Evolutionary conservation across 2,113 vertebrate species (phyloP).

Genomic region (Antechinus flavipes): DNA sequence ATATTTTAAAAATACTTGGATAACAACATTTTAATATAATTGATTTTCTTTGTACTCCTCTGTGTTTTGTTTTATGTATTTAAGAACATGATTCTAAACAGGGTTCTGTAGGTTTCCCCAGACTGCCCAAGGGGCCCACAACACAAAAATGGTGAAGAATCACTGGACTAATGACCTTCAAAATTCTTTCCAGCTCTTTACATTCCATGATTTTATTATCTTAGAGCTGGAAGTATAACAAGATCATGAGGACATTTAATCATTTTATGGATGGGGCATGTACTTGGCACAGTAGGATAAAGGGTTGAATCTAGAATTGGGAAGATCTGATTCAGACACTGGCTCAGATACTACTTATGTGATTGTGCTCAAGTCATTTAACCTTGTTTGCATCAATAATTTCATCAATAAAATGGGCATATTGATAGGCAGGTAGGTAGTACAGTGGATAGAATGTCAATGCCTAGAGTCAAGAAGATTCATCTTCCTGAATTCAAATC

Average conservation of each 20-base stretch:
- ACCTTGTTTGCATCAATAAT: neutral
- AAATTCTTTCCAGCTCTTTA: neutral
- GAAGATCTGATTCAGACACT: neutral
- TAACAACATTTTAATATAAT: neutral
- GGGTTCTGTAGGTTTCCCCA: neutral
- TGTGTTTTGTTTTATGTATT: neutral
- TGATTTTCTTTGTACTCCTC: neutral
- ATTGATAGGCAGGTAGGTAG: neutral
- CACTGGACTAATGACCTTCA: neutral
- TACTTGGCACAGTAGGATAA: neutral
- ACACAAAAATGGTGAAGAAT: neutral
- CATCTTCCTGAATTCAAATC: neutral
- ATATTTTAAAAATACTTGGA: neutral
- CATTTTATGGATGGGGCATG: neutral
- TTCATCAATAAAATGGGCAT: neutral
- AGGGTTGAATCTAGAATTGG: neutral
- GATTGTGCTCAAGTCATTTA: neutral
- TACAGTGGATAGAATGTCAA: neutral
- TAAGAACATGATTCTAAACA: neutral
- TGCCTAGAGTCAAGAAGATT: neutral
- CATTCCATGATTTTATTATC: neutral
- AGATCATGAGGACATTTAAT: neutral
- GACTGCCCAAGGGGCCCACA: neutral
- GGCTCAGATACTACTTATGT: neutral
- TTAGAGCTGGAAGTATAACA: neutral